Percentiles rank a stretch among this genome's conserved stretches.
Conservation (phyloP, 2,888 invertebrate species). For the Cephus sareptanus region DNA sequence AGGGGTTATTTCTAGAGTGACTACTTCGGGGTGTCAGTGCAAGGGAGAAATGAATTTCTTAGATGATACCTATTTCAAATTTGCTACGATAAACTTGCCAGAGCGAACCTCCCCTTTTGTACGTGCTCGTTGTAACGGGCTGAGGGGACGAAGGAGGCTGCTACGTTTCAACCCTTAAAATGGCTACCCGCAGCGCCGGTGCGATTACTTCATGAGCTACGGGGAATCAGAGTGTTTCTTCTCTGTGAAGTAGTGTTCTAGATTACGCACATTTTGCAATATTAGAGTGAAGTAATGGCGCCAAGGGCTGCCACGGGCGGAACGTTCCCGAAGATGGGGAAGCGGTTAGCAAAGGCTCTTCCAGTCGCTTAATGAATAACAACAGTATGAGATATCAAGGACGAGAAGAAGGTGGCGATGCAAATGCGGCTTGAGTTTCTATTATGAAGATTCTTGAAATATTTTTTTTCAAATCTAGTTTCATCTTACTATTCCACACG, state of each 20-base stretch:
- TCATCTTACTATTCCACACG: not conserved
- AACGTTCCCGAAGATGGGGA: not conserved
- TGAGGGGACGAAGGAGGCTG: not conserved
- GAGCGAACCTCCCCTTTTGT: not conserved
- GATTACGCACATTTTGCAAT: slow-evolving; percentile 27
- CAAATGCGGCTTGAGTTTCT: not conserved
- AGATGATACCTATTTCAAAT: not conserved
- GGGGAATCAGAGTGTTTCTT: slow-evolving; percentile 1
- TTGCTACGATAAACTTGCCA: not conserved
- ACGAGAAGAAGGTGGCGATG: not conserved
- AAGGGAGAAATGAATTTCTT: not conserved
- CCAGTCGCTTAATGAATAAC: slow-evolving; percentile 7
- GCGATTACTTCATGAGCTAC: not conserved
- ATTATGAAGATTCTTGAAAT: not conserved
- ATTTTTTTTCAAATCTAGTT: not conserved
- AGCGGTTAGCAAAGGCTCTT: not conserved
- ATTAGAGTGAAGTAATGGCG: slow-evolving; percentile 20
- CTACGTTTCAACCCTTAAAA: not conserved
- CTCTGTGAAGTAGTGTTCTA: slow-evolving; percentile 7
- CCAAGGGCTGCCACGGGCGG: not conserved
- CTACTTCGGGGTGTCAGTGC: not conserved
- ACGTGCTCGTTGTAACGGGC: not conserved
- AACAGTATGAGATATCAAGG: not conserved
- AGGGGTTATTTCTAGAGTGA: not conserved
- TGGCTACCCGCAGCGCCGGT: not conserved